A percentile compares a stretch with the other conserved stretches of the same genome.
These are phyloP conservation scores for Uromys caudimaculatus DNA, from an alignment of 2,797 vertebrate species.

Conservation along the genomic window DNA sequence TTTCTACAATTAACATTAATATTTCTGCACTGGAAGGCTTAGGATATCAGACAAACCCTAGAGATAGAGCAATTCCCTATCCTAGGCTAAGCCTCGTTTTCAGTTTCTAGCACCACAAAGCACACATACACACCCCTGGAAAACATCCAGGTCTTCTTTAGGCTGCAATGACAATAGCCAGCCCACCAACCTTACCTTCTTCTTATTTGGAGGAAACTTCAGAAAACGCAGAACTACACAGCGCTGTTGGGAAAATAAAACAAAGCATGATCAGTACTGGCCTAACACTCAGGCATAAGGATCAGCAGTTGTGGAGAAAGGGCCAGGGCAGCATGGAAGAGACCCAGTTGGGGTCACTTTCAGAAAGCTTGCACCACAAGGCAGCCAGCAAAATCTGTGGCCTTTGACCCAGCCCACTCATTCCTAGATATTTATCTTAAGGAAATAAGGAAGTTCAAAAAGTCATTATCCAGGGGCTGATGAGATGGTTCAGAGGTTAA, in stretches of 20 bases:
- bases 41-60: neutral
- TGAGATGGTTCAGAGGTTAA: neutral
- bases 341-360: neutral
- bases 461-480: neutral
- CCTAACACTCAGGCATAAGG: neutral
- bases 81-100: neutral
- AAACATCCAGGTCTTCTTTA: constrained; percentile 12
- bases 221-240: constrained; percentile 96
- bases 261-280: constrained; percentile 41
- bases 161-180: neutral
- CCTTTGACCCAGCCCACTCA: neutral
- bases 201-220: constrained; percentile 92
- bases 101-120: neutral
- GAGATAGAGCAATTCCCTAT: neutral
- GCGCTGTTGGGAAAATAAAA: constrained; percentile 87
- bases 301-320: neutral
- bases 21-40: neutral
- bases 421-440: neutral
- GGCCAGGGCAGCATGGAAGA: neutral
- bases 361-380: neutral
- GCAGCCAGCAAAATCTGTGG: neutral
- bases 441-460: neutral
- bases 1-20: constrained; percentile 41
- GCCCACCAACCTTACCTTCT: constrained; percentile 86
- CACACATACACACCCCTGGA: too few species aligned